Conservation (phyloP, 2,113 vertebrate genomes). For the Morphnarchus princeps region DNA sequence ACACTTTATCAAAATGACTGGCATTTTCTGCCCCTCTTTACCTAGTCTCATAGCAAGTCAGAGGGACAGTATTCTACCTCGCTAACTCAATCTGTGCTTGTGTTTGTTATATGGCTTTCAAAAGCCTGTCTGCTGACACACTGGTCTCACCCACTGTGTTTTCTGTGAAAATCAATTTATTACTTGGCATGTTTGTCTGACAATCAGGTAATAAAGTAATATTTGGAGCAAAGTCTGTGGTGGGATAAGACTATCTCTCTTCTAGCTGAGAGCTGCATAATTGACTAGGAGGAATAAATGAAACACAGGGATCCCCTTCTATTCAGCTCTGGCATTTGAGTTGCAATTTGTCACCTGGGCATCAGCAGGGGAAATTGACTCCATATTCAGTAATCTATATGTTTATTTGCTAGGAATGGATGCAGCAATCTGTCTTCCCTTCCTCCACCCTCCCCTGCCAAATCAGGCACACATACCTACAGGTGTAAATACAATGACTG, state of each 20-base stretch:
- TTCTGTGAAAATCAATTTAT: slow-evolving; percentile 33
- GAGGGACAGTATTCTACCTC: neutral
- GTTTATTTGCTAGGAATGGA: neutral
- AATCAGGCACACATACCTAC: neutral
- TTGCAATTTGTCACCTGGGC: neutral
- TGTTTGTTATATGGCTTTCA: neutral
- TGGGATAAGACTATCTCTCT: neutral
- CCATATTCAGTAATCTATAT: neutral
- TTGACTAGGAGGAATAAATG: neutral
- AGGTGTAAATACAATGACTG: neutral
- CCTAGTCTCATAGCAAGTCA: neutral
- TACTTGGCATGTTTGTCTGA: slow-evolving; percentile 10
- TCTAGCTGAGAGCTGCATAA: neutral
- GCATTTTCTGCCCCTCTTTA: neutral
- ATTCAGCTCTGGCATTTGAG: neutral
- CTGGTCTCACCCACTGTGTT: neutral
- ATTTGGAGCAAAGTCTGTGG: neutral
- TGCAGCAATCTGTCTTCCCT: neutral
- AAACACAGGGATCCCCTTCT: neutral
- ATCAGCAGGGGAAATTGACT: neutral
- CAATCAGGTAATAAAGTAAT: slow-evolving; percentile 16
- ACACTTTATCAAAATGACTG: neutral
- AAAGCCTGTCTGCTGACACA: neutral
- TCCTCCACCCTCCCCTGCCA: neutral
- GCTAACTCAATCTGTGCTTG: neutral